These are phyloP conservation scores for Xenops minutus DNA, from an alignment of 2,797 vertebrate genomes.

Conservation along the genomic window DNA sequence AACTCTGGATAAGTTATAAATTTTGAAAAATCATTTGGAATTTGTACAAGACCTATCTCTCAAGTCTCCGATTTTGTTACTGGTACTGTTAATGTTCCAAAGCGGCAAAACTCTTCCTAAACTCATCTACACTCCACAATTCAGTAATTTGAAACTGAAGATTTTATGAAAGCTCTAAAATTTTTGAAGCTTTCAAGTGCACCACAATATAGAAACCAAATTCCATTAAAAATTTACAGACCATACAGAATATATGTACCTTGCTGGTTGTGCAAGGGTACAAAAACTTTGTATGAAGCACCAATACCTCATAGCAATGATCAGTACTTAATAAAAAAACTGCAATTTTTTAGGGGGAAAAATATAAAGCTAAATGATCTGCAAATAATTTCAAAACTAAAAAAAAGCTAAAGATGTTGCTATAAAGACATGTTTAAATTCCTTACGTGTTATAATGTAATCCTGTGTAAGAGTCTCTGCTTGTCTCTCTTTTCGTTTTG, in stretches of 20 bases:
- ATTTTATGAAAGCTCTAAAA: not conserved
- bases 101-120: not conserved
- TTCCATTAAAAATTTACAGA: not conserved
- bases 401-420: not conserved
- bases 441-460: constrained; percentile 98
- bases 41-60: not conserved
- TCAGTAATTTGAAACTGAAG: not conserved
- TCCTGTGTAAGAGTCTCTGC: constrained; percentile 94
- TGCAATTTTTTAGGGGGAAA: not conserved
- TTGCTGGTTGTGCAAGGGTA: not conserved
- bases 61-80: not conserved
- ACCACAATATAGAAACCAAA: not conserved
- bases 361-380: not conserved
- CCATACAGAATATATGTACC: not conserved
- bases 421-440: not conserved
- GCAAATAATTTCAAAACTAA: not conserved
- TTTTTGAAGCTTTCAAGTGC: not conserved
- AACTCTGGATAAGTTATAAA: not conserved
- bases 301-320: not conserved
- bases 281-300: not conserved
- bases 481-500: constrained; percentile 88
- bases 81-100: not conserved
- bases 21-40: not conserved
- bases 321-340: not conserved
- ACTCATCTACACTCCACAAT: not conserved